These are phyloP conservation scores for Heteractis magnifica DNA, from an alignment of 92 coral and sea anemone species.

Conservation along the genomic window DNA sequence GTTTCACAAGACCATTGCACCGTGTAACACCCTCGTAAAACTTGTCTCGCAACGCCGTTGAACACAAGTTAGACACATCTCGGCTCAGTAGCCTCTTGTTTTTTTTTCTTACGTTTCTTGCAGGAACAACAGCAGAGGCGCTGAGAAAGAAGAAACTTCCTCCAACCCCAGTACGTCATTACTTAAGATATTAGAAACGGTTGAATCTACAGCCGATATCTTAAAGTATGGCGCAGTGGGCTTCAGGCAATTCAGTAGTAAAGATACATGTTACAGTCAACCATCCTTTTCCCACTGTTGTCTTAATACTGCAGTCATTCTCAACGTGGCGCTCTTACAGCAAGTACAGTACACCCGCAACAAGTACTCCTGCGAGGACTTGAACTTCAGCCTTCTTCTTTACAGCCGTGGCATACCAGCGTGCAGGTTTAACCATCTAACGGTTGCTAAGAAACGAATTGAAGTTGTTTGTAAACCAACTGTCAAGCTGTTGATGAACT, in stretches of 20 bases:
- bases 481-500: slow-evolving; percentile 58
- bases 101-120: background rate
- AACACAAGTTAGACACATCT: too few species aligned
- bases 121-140: slow-evolving; percentile 6
- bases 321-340: slow-evolving; percentile 68
- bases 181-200: slow-evolving; percentile 58
- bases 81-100: too few species aligned
- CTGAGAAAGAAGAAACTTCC: background rate
- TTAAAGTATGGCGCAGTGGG: slow-evolving; percentile 73
- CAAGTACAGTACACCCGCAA: slow-evolving; percentile 64
- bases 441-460: slow-evolving; percentile 79
- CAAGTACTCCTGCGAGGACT: slow-evolving; percentile 79
- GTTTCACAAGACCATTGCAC: too few species aligned
- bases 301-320: slow-evolving; percentile 66
- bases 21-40: too few species aligned
- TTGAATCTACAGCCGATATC: slow-evolving; percentile 74
- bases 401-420: slow-evolving; percentile 59
- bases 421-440: slow-evolving; percentile 74
- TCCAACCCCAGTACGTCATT: slow-evolving; percentile 67
- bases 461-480: slow-evolving; percentile 67
- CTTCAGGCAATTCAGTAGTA: slow-evolving; percentile 79
- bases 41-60: too few species aligned
- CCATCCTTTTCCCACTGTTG: slow-evolving; percentile 80
- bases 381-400: slow-evolving; percentile 69
- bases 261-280: slow-evolving; percentile 40